Base-by-base conservation (phyloP, 2,113 vertebrate genomes). In the Poicephalus meyeri region DNA sequence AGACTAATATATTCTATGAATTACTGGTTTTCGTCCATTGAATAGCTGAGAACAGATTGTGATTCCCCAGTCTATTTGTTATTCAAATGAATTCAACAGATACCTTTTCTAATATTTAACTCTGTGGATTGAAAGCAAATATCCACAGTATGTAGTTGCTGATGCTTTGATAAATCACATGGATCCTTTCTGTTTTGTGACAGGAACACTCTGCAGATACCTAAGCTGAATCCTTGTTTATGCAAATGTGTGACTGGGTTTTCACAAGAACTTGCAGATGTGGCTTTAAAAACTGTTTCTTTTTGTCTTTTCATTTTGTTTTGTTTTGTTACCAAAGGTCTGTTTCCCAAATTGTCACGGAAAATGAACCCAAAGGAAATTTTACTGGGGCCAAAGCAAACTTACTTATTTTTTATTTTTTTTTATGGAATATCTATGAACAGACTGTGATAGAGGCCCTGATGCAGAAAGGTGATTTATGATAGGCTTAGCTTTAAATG, bases 41-140 rank as follows among this genome's bases (percentile, higher is more conserved):
- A 96, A 92, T 87, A 89, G 73, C 92, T 72, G 85, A 81, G 95
- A 96, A 94, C 95, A 96, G 92, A 94, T 85, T 96, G 93, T 93
- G 91, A 91, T 92, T 96, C 92, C 91, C 78, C 3, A 2, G 86
- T 96, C 93, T 95, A 79, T 93, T 96, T 94, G 95, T 49, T 96
- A 96, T 96, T 97, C 95, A 96, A 93, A 93, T 96, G 56, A 93
- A 92, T 95, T 95, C 93, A 92, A 92, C 65, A 93, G 94, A 96
- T 96, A 97, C 88, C 88, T 96, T 96, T 94, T 91, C 86, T 95
- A 93, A 94, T 96, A 92, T 92, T 93, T 65, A 94, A 93, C 73
- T 79, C 72, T 49, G 37, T 63, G 88, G 73, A 73, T 25, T 66
- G 83, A 92, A 89, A 92, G 56, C 91, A 85, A 92, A 89, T 91